These are phyloP conservation scores for Drosophila leonis DNA, from an alignment of 2,888 invertebrate genomes.

Conservation along the genomic window DNA sequence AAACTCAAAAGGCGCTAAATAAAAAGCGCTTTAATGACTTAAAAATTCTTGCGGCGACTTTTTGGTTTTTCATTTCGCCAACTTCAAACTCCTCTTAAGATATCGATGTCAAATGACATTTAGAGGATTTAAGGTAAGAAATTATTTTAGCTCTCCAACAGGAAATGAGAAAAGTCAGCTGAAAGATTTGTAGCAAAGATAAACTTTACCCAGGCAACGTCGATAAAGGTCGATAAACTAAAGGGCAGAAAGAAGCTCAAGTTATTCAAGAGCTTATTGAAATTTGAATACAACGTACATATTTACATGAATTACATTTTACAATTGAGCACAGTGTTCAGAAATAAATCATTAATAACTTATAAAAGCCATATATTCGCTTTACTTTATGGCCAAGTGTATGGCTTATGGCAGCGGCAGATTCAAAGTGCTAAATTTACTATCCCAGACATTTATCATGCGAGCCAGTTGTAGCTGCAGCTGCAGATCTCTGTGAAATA, in stretches of 20 bases:
- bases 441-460: slow-evolving; percentile 38
- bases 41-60: not conserved
- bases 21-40: not conserved
- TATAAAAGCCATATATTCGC: not conserved
- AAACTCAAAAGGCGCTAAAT: not conserved
- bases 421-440: slow-evolving; percentile 27
- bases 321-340: not conserved
- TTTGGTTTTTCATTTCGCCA: not conserved
- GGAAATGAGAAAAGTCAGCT: slow-evolving; percentile 10
- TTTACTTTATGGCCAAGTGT: not conserved
- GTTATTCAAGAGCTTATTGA: not conserved
- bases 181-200: not conserved
- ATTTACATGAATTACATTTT: not conserved
- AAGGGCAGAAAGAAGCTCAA: not conserved
- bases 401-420: slow-evolving; percentile 16
- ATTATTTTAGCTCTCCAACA: not conserved
- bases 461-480: slow-evolving; percentile 9
- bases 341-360: slow-evolving; percentile 14
- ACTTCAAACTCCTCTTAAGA: not conserved
- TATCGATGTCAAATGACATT: slow-evolving; percentile 1
- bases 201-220: not conserved
- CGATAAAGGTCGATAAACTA: not conserved
- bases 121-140: not conserved
- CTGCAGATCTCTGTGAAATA: slow-evolving; percentile 9
- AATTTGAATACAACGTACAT: not conserved